Base-by-base conservation (phyloP, 2,113 vertebrate species). In the Ariopsis seemanni region DNA sequence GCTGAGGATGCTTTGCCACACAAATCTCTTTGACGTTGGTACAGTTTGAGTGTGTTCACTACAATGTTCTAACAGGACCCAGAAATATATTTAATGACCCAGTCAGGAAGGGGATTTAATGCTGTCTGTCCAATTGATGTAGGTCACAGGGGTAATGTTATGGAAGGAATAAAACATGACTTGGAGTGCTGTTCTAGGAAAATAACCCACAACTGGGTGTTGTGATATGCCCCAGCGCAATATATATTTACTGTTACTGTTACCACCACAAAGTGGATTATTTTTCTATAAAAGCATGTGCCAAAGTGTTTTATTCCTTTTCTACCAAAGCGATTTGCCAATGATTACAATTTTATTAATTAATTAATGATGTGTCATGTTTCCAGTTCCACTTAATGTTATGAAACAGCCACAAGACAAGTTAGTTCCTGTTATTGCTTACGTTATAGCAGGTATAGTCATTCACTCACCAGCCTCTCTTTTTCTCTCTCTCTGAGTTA, bases 1-100 rank as follows among this genome's bases (percentile, higher is more conserved):
- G 91, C 90, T 93, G 89, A 85, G 48, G 86, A 85, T 65, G 50
- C 78, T 90, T 86, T 72, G 53, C 52, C 22, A 75, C 62, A 91
- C 78, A 34, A 83, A 83, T 72, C 17, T 27, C 6, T n/a, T 57
- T 82, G 30, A 89, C 27, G 84, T 52, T 63, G 79, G 57, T 30
- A 58, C 30, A 88, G 72, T 78, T 77, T 58, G 53, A 72, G n/a
- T 50, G 48, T 79, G 72, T 80, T 22, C 62, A 84, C 53, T 30
- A 34, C 4, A 67, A 65, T 55, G 50, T 82, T 82, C 27, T 82
- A 69, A 81, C 84, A 81, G 87, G 42, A 74, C 34, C 69, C 65
- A 63, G 78, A 85, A 85, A 83, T 50, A 85, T 79, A 75, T 65
- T 65, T 50, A 52, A 22, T 77, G 25, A 82, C 58, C 84, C 69